A percentile compares a stretch with the other conserved stretches of the same genome.
phyloP scores from a whole-genome alignment of 1,140 invertebrate species.

The Papilio helenus region DNA sequence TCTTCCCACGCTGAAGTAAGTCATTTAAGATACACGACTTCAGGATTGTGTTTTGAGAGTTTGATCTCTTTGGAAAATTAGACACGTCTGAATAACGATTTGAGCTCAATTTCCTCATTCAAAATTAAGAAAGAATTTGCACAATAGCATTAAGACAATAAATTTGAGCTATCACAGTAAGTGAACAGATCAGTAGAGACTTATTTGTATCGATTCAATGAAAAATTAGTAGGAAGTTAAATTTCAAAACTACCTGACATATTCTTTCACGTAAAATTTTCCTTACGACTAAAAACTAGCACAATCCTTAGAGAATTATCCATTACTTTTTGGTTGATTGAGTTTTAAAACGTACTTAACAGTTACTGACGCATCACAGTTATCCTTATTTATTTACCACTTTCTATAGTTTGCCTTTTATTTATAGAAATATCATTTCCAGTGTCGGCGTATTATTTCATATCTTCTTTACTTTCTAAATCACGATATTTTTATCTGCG shows the following conservation, averaged over 20 bases:
- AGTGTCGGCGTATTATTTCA: not conserved
- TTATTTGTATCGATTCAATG: not conserved
- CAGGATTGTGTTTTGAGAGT: not conserved
- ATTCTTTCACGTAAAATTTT: not conserved
- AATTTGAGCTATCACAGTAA: not conserved
- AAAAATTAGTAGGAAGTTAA: too few species aligned
- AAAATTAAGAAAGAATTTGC: too few species aligned
- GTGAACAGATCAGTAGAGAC: not conserved
- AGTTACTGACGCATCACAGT: not conserved
- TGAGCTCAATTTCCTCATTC: not conserved
- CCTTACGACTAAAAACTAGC: not conserved
- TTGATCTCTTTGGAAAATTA: not conserved
- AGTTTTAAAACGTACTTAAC: not conserved
- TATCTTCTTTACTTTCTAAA: not conserved
- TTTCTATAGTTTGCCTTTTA: not conserved
- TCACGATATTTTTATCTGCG: not conserved
- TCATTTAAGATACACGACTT: not conserved
- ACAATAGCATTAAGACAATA: too few species aligned
- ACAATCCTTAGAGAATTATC: not conserved
- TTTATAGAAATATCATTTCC: not conserved
- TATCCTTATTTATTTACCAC: not conserved
- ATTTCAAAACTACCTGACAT: too few species aligned
- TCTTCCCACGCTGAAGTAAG: constrained; percentile 67
- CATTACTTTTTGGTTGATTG: not conserved
- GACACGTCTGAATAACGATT: not conserved